Evolutionary conservation across 2,888 invertebrate genomes (phyloP).

Genomic region (Amphipoea oculea): DNA sequence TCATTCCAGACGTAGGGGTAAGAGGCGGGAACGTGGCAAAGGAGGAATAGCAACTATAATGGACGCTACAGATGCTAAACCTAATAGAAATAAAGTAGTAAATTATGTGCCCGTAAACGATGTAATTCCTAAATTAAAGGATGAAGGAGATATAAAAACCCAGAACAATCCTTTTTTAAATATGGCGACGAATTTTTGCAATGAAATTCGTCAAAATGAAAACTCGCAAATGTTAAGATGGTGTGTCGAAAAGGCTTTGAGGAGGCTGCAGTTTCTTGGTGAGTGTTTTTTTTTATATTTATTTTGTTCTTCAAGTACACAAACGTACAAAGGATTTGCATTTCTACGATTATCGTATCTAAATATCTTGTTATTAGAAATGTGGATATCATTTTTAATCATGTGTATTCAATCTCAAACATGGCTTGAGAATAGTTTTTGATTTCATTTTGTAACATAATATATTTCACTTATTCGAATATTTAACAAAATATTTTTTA

Average conservation of each 20-base stretch:
- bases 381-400: neutral
- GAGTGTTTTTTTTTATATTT: constrained; percentile 54
- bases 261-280: constrained; percentile 81
- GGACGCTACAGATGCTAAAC: constrained; percentile 48
- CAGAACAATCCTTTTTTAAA: constrained; percentile 75
- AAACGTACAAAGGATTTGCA: neutral
- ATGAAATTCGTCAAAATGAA: constrained; percentile 79
- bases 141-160: constrained; percentile 39
- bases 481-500: neutral
- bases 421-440: neutral
- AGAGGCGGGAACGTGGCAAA: constrained; percentile 65
- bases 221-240: constrained; percentile 77
- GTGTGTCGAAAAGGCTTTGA: constrained; percentile 85
- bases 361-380: neutral
- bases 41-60: constrained; percentile 18
- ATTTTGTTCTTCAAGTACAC: neutral
- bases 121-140: constrained; percentile 12
- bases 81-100: neutral
- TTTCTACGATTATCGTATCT: too few relatives aligned
- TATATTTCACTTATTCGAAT: neutral
- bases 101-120: constrained; percentile 13
- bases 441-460: neutral
- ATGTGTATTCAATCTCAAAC: neutral
- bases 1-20: constrained; percentile 69
- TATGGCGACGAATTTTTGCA: constrained; percentile 85